Evolutionary conservation across 2,113 vertebrate genomes (phyloP).

Genomic region (Narcine bancroftii): DNA sequence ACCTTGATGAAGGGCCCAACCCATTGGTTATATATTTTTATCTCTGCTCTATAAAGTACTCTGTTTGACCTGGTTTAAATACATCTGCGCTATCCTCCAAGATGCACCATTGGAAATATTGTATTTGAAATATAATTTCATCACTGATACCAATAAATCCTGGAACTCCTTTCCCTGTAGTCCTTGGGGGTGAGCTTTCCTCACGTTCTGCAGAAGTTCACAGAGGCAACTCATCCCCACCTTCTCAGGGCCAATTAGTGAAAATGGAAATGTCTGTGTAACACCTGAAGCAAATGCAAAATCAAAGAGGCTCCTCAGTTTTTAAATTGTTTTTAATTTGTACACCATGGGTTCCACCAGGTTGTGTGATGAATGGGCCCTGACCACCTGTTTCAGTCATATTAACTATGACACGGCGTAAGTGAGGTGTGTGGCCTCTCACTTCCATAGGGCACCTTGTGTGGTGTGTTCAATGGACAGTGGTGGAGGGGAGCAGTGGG

Average conservation of each 20-base stretch:
- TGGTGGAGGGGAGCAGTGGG: not conserved
- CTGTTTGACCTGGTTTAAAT: too few species aligned
- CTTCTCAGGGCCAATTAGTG: not conserved
- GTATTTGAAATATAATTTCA: too few species aligned
- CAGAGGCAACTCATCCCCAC: not conserved
- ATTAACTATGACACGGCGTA: not conserved
- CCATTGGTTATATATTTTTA: too few species aligned
- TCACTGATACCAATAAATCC: too few species aligned
- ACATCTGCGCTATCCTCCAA: too few species aligned
- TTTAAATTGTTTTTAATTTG: conserved; percentile 7
- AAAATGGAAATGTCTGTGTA: too few species aligned
- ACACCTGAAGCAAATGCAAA: not conserved
- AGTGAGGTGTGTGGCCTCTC: not conserved
- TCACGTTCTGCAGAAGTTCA: not conserved
- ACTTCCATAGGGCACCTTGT: not conserved
- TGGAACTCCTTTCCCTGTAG: too few species aligned
- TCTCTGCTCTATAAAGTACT: too few species aligned
- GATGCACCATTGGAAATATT: too few species aligned
- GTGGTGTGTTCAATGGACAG: not conserved
- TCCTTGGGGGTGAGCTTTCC: too few species aligned
- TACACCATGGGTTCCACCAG: conserved; percentile 14
- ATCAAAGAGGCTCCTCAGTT: conserved; percentile 10
- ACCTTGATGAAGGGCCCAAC: too few species aligned
- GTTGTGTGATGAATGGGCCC: conserved; percentile 4
- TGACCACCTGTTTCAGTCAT: not conserved